A percentile compares a stretch with the other conserved stretches of the same genome.
These are phyloP conservation scores for Cantharis rufa DNA, from an alignment of 2,888 invertebrate genomes.

Conservation along the genomic window DNA sequence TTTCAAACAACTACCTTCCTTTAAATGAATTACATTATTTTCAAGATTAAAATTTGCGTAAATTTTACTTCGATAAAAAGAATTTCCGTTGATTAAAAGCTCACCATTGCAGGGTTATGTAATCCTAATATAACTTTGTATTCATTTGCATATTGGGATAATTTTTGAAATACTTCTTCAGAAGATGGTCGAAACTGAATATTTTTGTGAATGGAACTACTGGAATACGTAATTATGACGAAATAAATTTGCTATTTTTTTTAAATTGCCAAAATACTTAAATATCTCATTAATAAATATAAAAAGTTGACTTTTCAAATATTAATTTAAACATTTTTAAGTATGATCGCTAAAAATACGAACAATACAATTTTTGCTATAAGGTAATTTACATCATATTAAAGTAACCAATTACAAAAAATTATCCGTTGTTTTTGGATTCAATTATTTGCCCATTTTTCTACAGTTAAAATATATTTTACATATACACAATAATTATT, in stretches of 20 bases:
- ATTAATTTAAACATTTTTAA: too few relatives aligned
- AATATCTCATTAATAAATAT: too few relatives aligned
- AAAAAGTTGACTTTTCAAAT: too few relatives aligned
- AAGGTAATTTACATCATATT: too few relatives aligned
- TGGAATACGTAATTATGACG: background rate
- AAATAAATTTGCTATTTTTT: background rate
- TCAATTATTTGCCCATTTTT: too few relatives aligned
- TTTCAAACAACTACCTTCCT: background rate
- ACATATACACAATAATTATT: too few relatives aligned
- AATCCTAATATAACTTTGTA: constrained; percentile 35
- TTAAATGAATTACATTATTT: background rate
- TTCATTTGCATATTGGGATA: constrained; percentile 39
- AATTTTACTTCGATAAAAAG: background rate
- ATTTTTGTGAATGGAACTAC: background rate
- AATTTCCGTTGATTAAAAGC: background rate
- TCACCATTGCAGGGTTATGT: constrained; percentile 11
- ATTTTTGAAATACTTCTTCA: background rate
- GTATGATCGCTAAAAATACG: too few relatives aligned
- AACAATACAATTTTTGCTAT: too few relatives aligned
- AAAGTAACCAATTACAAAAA: too few relatives aligned
- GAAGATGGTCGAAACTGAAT: background rate
- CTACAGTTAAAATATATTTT: too few relatives aligned
- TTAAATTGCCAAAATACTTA: too few relatives aligned
- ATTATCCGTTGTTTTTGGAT: too few relatives aligned
- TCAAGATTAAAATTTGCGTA: background rate